Conservation (phyloP, 2,113 vertebrate species). For the Phyllostomus discolor region DNA sequence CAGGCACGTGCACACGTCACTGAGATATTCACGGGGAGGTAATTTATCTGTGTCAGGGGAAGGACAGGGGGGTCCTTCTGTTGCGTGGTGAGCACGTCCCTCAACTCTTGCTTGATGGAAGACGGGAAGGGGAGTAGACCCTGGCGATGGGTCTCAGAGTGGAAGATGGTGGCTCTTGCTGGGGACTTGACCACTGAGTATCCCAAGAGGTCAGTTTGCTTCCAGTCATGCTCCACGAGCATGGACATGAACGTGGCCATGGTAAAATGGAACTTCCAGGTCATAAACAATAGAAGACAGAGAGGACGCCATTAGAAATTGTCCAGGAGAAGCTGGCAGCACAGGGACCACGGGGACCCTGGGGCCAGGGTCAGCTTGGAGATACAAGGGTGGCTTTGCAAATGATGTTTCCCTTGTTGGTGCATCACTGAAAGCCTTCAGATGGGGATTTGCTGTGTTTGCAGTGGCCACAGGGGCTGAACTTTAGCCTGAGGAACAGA, state of each 20-base stretch:
- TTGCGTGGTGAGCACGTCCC: neutral
- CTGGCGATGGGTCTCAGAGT: neutral
- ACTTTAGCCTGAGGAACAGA: conserved; percentile 86
- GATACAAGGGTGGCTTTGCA: conserved; percentile 84
- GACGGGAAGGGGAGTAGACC: neutral
- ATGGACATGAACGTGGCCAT: conserved; percentile 76
- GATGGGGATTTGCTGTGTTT: conserved; percentile 90
- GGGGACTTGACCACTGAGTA: neutral
- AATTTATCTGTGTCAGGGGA: neutral
- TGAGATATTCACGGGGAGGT: neutral
- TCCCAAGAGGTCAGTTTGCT: neutral
- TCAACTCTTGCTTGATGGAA: neutral
- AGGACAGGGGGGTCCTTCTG: neutral
- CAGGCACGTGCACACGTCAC: neutral
- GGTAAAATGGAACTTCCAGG: conserved; percentile 87
- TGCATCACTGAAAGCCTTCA: conserved; percentile 86
- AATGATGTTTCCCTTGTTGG: conserved; percentile 80
- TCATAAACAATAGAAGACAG: conserved; percentile 86
- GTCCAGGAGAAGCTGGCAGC: conserved; percentile 84
- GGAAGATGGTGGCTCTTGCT: neutral
- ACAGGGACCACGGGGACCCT: conserved; percentile 87
- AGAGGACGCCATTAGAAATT: conserved; percentile 89
- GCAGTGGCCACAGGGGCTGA: conserved; percentile 87
- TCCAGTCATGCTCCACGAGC: conserved; percentile 71
- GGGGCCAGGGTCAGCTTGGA: conserved; percentile 91